Percentiles rank a stretch among this genome's conserved stretches.
Evolutionary conservation across 2,888 invertebrate species (phyloP).

Genomic region (Zeuzera pyrina): DNA sequence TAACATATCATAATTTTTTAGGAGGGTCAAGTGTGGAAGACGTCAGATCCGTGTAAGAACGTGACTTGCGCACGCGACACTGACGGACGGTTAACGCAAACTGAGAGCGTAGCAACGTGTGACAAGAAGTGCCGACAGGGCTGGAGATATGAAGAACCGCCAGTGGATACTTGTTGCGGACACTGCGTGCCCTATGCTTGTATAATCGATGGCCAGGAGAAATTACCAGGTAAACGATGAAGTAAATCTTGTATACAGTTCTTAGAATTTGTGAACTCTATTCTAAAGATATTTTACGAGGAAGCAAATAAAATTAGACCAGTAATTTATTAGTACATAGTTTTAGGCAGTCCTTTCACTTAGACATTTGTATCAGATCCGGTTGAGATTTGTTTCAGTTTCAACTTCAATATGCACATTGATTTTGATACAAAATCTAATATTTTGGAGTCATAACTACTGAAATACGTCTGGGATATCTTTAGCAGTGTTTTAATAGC

Average conservation of each 20-base stretch:
- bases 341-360: too few species aligned
- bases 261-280: not conserved
- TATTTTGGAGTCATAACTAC: too few species aligned
- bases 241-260: too few species aligned
- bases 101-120: constrained; percentile 55
- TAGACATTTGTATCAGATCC: too few species aligned
- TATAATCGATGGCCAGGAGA: constrained; percentile 57
- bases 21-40: constrained; percentile 67
- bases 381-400: too few species aligned
- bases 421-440: too few species aligned
- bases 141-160: constrained; percentile 62
- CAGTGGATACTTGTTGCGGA: constrained; percentile 74
- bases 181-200: constrained; percentile 75
- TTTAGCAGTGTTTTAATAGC: too few species aligned
- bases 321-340: too few species aligned
- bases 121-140: constrained; percentile 63
- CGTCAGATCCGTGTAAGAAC: constrained; percentile 69
- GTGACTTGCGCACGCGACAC: constrained; percentile 56
- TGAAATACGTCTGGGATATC: too few species aligned
- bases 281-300: not conserved
- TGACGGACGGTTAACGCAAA: constrained; percentile 45
- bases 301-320: too few species aligned
- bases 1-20: constrained; percentile 18
- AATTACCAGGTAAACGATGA: constrained; percentile 61
- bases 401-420: too few species aligned